Base-by-base conservation (phyloP, 2,888 invertebrate species). In the Ecliptopera silaceata region DNA sequence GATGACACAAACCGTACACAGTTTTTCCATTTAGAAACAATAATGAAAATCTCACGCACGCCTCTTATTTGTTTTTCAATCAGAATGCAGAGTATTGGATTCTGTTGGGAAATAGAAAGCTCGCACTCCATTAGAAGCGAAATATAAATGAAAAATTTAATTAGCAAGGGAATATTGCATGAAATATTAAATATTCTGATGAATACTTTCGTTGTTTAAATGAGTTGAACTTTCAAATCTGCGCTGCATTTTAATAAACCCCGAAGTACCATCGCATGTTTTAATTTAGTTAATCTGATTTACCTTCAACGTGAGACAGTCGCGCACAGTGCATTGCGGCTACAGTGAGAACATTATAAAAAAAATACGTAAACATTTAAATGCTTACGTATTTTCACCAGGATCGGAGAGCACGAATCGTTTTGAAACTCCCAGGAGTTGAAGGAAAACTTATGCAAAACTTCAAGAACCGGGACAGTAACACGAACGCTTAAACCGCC, bases 1-100 rank as follows among this genome's bases (percentile, higher is more conserved):
- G 88, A 91, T 90, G 88, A 83, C 90, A 89, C 88, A 89, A 84
- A 84, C 87, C 85, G 85, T 88, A 89, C 89, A 90, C 86, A 87
- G 84, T 89, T 89, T 90, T 90, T 89, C 90, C 88, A 89, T 89
- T 89, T 88, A 84, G 84, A 79, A 75, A 79, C 77, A 80, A 74
- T 87, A 90, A 89, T 89, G 89, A 89, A 58, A 88, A 86, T 80
- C 84, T 81, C 83, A 84, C 84, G 86, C 82, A 84, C 84, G 71
- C 75, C 83, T 70, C 75, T 71, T 83, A 80, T 86, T 86, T 86
- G 82, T 81, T 82, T 85, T 84, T 80, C 80, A 82, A 86, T 84
- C 83, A 79, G 76, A 70, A 45, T 53, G 39, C 66, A 68, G 68
- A 43, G 42, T 58, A 38, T 31, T 63, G 20, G 32, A 41, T 47